Conservation (phyloP, 2,888 invertebrate genomes). For the Leptothorax acervorum region DNA sequence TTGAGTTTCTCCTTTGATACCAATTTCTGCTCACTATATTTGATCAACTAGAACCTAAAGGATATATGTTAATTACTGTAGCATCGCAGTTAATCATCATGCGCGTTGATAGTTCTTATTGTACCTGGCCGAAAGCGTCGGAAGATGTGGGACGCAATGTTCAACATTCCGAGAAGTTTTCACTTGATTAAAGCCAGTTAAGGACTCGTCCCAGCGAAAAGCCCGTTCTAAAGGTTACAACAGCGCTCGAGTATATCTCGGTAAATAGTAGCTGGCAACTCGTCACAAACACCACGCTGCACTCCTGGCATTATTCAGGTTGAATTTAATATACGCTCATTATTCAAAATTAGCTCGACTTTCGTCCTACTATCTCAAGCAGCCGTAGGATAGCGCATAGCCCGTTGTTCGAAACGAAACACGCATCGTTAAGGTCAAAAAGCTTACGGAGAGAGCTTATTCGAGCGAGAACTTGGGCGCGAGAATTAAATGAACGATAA, state of each 20-base stretch:
- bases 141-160: conserved; percentile 72
- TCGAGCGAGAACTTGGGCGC: conserved; percentile 11
- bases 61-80: conserved; percentile 42
- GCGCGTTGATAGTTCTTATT: conserved; percentile 26
- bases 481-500: conserved; percentile 38
- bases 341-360: conserved; percentile 80
- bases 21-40: neutral
- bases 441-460: conserved; percentile 23
- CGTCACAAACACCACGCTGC: conserved; percentile 70
- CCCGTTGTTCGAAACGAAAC: conserved; percentile 45
- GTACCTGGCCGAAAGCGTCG: conserved; percentile 53
- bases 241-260: conserved; percentile 64
- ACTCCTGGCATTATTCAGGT: conserved; percentile 68
- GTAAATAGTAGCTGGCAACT: conserved; percentile 70
- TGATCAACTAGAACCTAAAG: neutral
- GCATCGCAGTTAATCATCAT: conserved; percentile 36
- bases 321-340: conserved; percentile 80
- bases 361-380: conserved; percentile 56
- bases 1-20: neutral
- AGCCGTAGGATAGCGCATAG: conserved; percentile 11
- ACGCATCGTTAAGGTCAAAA: conserved; percentile 42
- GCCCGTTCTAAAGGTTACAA: conserved; percentile 63
- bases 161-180: conserved; percentile 78
- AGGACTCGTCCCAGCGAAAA: conserved; percentile 64
- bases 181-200: conserved; percentile 81